Conservation (phyloP, 2,797 vertebrate genomes). For the Ctenochaetus hawaiiensis region DNA sequence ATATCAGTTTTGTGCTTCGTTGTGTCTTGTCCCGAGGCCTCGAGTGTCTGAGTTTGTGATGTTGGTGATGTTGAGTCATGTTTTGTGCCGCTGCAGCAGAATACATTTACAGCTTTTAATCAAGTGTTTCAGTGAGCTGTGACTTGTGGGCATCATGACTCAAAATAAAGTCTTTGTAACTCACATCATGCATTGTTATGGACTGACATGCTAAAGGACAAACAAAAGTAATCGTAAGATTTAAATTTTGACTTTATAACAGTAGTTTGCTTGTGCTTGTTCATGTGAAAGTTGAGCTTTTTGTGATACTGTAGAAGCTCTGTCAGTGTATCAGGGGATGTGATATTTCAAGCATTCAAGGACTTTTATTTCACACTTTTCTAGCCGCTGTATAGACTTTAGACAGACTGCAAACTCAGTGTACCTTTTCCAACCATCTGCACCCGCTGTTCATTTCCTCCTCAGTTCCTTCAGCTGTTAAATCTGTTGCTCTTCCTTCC, state of each 20-base stretch:
- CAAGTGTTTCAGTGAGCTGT: background rate
- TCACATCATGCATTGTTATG: background rate
- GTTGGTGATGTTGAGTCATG: background rate
- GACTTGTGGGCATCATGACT: too few species aligned
- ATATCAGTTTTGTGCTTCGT: background rate
- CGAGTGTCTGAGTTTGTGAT: background rate
- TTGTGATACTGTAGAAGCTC: background rate
- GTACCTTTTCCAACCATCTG: background rate
- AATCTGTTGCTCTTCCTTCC: slow-evolving; percentile 24
- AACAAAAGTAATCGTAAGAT: background rate
- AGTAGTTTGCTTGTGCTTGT: too few species aligned
- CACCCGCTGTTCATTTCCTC: slow-evolving; percentile 18
- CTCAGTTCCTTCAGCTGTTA: slow-evolving; percentile 14
- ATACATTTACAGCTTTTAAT: background rate
- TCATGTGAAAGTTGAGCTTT: background rate
- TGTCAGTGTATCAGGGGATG: background rate
- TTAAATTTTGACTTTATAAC: background rate
- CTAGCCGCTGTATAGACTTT: background rate
- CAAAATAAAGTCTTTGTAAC: background rate
- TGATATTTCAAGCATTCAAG: background rate
- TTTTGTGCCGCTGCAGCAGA: background rate
- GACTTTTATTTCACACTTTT: background rate
- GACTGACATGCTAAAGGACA: background rate
- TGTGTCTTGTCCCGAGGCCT: background rate
- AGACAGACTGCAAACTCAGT: background rate